Percentiles rank a stretch among this genome's conserved stretches.
phyloP scores from a whole-genome alignment of 2,113 vertebrate genomes.

The Triplophysa tibetana region DNA sequence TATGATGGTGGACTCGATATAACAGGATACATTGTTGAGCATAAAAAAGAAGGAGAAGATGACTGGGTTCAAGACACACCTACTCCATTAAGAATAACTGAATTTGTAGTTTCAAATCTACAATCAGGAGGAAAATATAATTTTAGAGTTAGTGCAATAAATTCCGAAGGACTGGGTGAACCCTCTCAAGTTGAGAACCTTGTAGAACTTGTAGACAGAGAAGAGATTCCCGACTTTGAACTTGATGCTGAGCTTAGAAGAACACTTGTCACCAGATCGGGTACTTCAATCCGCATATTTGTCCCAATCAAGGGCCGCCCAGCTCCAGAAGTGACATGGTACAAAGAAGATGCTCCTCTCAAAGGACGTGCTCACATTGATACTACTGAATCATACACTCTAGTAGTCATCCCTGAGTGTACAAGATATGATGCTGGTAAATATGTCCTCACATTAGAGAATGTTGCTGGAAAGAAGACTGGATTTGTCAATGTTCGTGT shows the following conservation, averaged over 20 bases:
- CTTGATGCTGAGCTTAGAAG: conserved; percentile 94
- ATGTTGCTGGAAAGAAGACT: conserved; percentile 94
- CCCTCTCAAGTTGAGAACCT: conserved; percentile 86
- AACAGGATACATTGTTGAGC: conserved; percentile 91
- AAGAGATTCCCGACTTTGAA: conserved; percentile 92
- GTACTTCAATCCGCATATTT: conserved; percentile 92
- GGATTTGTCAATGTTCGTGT: conserved; percentile 96
- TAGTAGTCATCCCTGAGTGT: conserved; percentile 93
- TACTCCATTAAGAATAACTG: conserved; percentile 83
- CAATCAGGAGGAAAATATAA: conserved; percentile 91
- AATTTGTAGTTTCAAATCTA: conserved; percentile 90
- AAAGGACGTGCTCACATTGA: conserved; percentile 91
- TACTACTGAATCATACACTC: conserved; percentile 93
- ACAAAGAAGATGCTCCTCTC: conserved; percentile 86
- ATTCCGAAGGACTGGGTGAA: conserved; percentile 89
- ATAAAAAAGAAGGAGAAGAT: conserved; percentile 92
- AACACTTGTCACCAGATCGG: conserved; percentile 91
- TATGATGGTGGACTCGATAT: conserved; percentile 97
- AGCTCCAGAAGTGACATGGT: conserved; percentile 93
- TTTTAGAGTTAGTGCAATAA: conserved; percentile 91
- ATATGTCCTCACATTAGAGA: conserved; percentile 92
- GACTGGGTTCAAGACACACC: conserved; percentile 91
- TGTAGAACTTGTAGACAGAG: conserved; percentile 86
- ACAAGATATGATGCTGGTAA: conserved; percentile 95
- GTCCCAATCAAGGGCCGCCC: conserved; percentile 94